These are phyloP conservation scores for Balanococcus diminutus DNA, from an alignment of 2,888 invertebrate genomes.

Conservation along the genomic window DNA sequence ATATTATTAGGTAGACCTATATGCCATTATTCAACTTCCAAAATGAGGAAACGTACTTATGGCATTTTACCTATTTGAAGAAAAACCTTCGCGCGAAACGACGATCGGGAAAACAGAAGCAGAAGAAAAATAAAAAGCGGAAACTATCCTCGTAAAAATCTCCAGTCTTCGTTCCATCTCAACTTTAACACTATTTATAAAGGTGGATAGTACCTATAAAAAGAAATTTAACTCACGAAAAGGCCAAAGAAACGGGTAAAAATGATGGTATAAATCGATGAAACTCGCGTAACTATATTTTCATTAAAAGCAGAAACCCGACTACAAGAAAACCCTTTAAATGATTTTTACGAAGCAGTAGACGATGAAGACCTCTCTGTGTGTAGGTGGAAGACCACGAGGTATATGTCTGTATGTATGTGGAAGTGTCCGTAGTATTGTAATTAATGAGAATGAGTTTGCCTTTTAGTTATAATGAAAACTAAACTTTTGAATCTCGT, in stretches of 20 bases:
- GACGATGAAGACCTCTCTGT: background rate
- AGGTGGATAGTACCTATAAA: constrained; percentile 9
- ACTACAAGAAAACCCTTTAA: constrained; percentile 1
- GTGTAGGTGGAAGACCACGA: background rate
- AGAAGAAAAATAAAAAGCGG: too few species aligned
- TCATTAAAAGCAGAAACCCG: background rate
- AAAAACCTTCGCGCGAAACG: background rate
- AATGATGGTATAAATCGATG: background rate
- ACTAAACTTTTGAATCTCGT: background rate
- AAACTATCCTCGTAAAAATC: background rate
- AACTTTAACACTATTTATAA: background rate
- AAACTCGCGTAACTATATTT: constrained; percentile 13
- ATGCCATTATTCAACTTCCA: background rate
- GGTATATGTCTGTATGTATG: background rate
- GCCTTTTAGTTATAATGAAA: constrained; percentile 22
- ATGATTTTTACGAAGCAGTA: background rate
- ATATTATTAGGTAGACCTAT: background rate
- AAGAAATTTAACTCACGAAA: background rate
- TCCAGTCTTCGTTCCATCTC: background rate
- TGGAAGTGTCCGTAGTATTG: constrained; percentile 17
- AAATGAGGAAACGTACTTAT: background rate
- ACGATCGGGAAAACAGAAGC: background rate
- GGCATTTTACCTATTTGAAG: background rate
- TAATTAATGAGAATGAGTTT: constrained; percentile 17
- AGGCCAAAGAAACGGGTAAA: background rate